These are phyloP conservation scores for Parotia lawesii DNA, from an alignment of 2,113 vertebrate genomes.

Conservation along the genomic window DNA sequence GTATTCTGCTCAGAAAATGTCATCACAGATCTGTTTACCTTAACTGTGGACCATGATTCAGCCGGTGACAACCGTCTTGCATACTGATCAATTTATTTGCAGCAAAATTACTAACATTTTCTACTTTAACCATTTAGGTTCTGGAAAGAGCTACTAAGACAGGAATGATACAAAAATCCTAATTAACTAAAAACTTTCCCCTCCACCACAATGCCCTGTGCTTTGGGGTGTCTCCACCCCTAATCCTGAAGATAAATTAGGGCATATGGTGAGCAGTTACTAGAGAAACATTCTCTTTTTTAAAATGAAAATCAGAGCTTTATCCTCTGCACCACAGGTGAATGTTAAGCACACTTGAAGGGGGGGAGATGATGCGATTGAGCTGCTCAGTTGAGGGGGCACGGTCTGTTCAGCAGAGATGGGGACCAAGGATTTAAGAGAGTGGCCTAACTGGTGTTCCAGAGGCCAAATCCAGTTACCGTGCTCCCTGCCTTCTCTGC, in stretches of 20 bases:
- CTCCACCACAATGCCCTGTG: background rate
- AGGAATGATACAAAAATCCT: background rate
- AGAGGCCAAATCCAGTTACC: background rate
- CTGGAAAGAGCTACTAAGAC: conserved; percentile 41
- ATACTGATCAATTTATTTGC: conserved; percentile 80
- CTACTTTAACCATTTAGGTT: conserved; percentile 68
- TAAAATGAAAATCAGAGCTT: background rate
- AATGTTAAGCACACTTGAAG: background rate
- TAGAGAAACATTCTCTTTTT: background rate
- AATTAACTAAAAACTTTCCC: background rate
- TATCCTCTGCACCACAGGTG: conserved; percentile 14
- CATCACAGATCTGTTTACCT: conserved; percentile 82
- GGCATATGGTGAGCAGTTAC: background rate
- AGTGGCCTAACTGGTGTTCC: background rate
- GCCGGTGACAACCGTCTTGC: conserved; percentile 74
- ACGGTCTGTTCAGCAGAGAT: background rate
- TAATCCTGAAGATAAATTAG: background rate
- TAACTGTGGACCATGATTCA: conserved; percentile 79
- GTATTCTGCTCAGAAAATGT: conserved; percentile 81
- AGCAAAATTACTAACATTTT: conserved; percentile 67
- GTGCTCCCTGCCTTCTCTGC: background rate
- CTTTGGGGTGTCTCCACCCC: background rate
- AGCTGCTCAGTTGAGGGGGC: background rate
- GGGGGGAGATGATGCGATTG: background rate
- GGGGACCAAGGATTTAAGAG: background rate